phyloP scores from a whole-genome alignment of 1,140 invertebrate genomes.

The Lysiphlebus fabarum region DNA sequence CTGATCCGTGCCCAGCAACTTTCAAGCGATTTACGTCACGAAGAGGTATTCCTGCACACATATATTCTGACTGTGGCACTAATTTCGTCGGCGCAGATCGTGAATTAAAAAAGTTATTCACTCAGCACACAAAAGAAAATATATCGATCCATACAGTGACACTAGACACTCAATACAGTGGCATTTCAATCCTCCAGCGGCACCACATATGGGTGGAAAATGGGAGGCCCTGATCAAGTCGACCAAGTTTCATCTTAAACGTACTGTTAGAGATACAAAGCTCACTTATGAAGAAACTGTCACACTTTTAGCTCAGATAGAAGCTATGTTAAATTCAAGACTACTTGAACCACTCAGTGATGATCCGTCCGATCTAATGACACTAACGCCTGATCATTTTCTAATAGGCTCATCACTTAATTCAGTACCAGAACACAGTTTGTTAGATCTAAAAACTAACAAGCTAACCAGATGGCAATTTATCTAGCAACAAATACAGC shows the following conservation, averaged over 20 bases:
- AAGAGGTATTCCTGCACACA: conserved; percentile 15
- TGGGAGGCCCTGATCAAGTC: conserved; percentile 41
- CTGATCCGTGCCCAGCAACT: conserved; percentile 22
- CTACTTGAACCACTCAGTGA: conserved; percentile 22
- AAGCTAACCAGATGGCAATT: no score
- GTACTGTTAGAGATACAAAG: conserved; percentile 6
- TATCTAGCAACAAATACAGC: no score
- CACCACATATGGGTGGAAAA: conserved; percentile 34
- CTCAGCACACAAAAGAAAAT: background rate
- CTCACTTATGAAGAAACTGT: conserved; percentile 30
- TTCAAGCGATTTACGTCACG: conserved; percentile 37
- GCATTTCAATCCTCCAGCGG: conserved; percentile 41
- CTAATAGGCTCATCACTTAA: no score
- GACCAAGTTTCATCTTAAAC: conserved; percentile 34
- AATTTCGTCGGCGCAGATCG: conserved; percentile 24
- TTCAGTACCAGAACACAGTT: no score
- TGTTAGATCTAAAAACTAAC: no score
- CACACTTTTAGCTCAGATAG: conserved; percentile 27
- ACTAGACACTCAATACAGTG: conserved; percentile 34
- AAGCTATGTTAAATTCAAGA: conserved; percentile 32
- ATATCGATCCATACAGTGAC: background rate
- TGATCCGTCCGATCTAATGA: no score
- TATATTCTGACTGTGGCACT: conserved; percentile 26
- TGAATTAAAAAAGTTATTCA: background rate
- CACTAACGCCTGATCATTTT: no score